Evolutionary conservation across 2,888 invertebrate genomes (phyloP).

Genomic region (Lithophane semibrunnea): DNA sequence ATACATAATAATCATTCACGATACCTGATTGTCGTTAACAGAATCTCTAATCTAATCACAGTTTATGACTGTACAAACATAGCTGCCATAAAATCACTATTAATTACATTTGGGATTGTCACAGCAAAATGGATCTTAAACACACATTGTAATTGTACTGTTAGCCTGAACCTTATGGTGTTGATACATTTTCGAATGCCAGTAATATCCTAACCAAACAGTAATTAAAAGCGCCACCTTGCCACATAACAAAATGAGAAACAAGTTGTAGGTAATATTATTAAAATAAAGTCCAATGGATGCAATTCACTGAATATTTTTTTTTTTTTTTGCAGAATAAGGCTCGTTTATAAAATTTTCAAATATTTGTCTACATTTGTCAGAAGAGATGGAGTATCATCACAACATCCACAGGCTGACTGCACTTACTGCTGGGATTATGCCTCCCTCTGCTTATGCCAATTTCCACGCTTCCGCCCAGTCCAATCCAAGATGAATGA

Average conservation of each 20-base stretch:
- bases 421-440: not conserved
- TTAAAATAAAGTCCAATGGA: not conserved
- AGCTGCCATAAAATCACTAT: slow-evolving; percentile 55
- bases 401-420: too few relatives aligned
- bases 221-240: not conserved
- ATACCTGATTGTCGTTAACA: slow-evolving; percentile 49
- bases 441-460: too few relatives aligned
- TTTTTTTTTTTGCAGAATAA: too few relatives aligned
- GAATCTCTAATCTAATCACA: slow-evolving; percentile 61
- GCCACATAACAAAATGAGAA: not conserved
- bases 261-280: not conserved
- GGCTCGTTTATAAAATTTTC: too few relatives aligned
- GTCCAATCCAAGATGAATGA: not conserved
- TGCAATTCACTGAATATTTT: not conserved
- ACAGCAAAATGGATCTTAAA: slow-evolving; percentile 23
- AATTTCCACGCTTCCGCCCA: too few relatives aligned
- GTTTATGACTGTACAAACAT: slow-evolving; percentile 60
- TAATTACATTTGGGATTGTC: slow-evolving; percentile 49
- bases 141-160: slow-evolving; percentile 5
- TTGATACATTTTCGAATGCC: not conserved
- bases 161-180: not conserved
- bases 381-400: not conserved
- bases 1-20: slow-evolving; percentile 59
- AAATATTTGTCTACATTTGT: too few relatives aligned
- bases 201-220: not conserved